Evolutionary conservation across 2,797 vertebrate species (phyloP).

Genomic region (Moxostoma hubbsi): DNA sequence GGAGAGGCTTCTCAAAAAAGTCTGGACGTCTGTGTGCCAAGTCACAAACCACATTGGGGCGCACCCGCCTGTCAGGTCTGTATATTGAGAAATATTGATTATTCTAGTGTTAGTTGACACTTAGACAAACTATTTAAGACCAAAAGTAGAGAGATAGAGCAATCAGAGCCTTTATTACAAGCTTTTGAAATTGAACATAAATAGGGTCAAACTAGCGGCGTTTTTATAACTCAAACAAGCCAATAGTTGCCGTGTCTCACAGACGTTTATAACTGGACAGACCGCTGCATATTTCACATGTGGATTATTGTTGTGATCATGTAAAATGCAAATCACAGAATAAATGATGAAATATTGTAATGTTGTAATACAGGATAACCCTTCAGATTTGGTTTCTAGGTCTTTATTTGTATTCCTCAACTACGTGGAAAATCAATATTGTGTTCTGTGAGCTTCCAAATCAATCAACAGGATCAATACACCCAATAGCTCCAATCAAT

Average conservation of each 20-base stretch:
- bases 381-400: slow-evolving; percentile 32
- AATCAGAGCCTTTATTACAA: too few relatives aligned
- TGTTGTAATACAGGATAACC: not conserved
- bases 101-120: too few relatives aligned
- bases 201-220: too few relatives aligned
- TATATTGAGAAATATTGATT: too few relatives aligned
- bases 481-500: slow-evolving; percentile 3
- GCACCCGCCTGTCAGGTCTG: too few relatives aligned
- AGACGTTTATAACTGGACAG: not conserved
- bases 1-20: too few relatives aligned
- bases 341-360: not conserved
- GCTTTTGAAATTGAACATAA: too few relatives aligned
- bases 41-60: too few relatives aligned
- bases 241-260: not conserved
- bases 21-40: too few relatives aligned
- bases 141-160: too few relatives aligned
- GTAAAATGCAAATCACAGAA: not conserved
- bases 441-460: slow-evolving; percentile 6
- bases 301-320: not conserved
- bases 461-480: slow-evolving; percentile 30
- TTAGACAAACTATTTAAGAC: too few relatives aligned
- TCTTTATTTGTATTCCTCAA: not conserved
- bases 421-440: slow-evolving; percentile 26
- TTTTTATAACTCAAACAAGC: too few relatives aligned
- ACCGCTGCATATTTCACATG: not conserved